These are phyloP conservation scores for Pterocles orientalis DNA, from an alignment of 2,113 vertebrate genomes.

Conservation along the genomic window DNA sequence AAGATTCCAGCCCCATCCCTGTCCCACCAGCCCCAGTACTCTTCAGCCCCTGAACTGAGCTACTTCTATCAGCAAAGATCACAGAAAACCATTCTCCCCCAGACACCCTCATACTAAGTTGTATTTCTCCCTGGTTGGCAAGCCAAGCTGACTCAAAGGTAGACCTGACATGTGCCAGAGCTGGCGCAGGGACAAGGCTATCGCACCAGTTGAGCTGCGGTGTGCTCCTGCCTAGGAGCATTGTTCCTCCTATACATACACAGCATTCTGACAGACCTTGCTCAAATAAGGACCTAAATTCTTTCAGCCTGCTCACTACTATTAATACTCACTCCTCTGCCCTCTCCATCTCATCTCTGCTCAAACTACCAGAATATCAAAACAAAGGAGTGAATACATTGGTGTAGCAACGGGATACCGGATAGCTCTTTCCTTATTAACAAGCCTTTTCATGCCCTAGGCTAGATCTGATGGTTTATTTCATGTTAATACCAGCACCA, in stretches of 20 bases:
- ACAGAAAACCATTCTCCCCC: not conserved
- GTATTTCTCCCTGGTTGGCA: not conserved
- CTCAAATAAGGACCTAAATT: not conserved
- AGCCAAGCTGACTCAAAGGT: not conserved
- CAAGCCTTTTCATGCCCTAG: not conserved
- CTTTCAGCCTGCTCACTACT: not conserved
- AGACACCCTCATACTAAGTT: not conserved
- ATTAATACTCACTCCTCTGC: not conserved
- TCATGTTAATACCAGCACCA: not conserved
- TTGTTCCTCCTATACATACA: rapidly evolving
- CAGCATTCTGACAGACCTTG: not conserved
- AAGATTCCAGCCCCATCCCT: not conserved
- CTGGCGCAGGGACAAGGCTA: not conserved
- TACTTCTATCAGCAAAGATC: not conserved
- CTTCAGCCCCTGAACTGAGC: not conserved
- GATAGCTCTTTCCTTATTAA: not conserved
- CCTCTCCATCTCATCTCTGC: not conserved
- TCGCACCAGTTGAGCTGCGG: not conserved
- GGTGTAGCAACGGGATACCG: not conserved
- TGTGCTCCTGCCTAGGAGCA: no score
- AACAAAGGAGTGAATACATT: not conserved
- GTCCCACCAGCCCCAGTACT: not conserved
- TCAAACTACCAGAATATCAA: not conserved
- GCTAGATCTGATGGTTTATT: not conserved
- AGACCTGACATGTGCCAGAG: not conserved